A percentile compares a stretch with the other conserved stretches of the same genome.
These are phyloP conservation scores for Radopholus similis DNA, from an alignment of 1,140 invertebrate genomes.

Conservation along the genomic window DNA sequence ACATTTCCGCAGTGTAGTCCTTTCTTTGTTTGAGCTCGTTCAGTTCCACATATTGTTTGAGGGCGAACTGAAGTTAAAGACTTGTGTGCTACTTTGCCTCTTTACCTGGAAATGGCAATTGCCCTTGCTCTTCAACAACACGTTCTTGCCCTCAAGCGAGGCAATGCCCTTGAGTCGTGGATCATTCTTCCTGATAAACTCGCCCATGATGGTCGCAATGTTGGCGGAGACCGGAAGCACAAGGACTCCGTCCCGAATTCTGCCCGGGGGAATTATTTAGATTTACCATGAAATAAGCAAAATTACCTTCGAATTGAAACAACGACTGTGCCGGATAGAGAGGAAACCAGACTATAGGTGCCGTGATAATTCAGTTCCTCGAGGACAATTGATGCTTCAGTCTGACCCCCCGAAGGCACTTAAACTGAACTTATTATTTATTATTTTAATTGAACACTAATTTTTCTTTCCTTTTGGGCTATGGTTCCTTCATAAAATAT, in stretches of 20 bases:
- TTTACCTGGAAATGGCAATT: constrained; percentile 56
- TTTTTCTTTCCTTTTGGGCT: too few species aligned
- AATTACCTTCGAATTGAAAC: constrained; percentile 59
- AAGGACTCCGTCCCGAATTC: constrained; percentile 52
- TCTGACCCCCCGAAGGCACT: constrained; percentile 60
- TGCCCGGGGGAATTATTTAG: constrained; percentile 22
- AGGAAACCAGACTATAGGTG: constrained; percentile 61
- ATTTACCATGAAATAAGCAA: constrained; percentile 20
- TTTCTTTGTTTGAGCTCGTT: constrained; percentile 33
- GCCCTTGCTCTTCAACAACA: constrained; percentile 50
- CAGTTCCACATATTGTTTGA: constrained; percentile 54
- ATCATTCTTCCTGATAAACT: constrained; percentile 28
- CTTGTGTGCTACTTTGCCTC: not conserved
- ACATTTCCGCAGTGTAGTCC: constrained; percentile 7
- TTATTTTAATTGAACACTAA: too few species aligned
- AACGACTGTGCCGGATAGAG: constrained; percentile 60
- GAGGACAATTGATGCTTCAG: constrained; percentile 62
- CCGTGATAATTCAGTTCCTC: constrained; percentile 62
- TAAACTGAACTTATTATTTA: too few species aligned
- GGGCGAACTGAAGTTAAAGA: constrained; percentile 44
- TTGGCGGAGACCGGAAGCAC: constrained; percentile 54
- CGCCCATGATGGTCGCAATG: constrained; percentile 33
- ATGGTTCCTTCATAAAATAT: too few species aligned
- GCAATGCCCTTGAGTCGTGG: constrained; percentile 44
- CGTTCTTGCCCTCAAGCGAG: constrained; percentile 30